These are phyloP conservation scores for Oreochromis aureus DNA, from an alignment of 2,113 vertebrate genomes.

Conservation along the genomic window DNA sequence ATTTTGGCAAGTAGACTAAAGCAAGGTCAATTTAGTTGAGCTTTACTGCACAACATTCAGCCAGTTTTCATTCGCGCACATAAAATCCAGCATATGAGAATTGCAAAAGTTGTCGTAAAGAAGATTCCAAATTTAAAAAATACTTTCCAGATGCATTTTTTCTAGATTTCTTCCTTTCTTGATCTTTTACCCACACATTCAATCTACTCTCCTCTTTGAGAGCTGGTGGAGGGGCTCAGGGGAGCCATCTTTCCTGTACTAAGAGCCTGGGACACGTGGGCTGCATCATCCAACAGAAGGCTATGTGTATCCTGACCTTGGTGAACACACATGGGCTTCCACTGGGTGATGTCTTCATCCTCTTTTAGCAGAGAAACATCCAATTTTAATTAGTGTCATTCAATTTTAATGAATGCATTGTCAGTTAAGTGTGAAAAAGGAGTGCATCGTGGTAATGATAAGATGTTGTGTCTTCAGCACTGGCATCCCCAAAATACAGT, in stretches of 20 bases:
- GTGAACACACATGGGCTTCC: conserved; percentile 9
- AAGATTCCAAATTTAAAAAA: background rate
- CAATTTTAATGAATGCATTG: conserved; percentile 52
- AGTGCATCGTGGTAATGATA: background rate
- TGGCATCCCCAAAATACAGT: background rate
- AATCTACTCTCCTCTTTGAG: background rate
- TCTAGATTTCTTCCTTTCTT: background rate
- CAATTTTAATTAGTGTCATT: conserved; percentile 47
- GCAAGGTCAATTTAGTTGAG: background rate
- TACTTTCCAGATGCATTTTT: background rate
- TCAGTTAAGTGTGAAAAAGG: conserved; percentile 21
- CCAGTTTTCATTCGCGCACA: background rate
- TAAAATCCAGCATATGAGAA: background rate
- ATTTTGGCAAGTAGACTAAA: background rate
- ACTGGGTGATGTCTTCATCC: background rate
- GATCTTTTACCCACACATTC: background rate
- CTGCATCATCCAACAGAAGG: background rate
- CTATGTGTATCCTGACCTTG: conserved; percentile 25
- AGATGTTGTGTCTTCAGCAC: background rate
- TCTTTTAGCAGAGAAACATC: conserved; percentile 17
- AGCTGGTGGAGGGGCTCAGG: background rate
- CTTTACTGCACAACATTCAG: background rate
- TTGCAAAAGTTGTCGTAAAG: background rate
- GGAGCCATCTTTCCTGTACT: conserved; percentile 1
- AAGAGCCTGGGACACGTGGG: conserved; percentile 5